phyloP scores from a whole-genome alignment of 2,797 vertebrate species.

The Micropoecilia bifurca region DNA sequence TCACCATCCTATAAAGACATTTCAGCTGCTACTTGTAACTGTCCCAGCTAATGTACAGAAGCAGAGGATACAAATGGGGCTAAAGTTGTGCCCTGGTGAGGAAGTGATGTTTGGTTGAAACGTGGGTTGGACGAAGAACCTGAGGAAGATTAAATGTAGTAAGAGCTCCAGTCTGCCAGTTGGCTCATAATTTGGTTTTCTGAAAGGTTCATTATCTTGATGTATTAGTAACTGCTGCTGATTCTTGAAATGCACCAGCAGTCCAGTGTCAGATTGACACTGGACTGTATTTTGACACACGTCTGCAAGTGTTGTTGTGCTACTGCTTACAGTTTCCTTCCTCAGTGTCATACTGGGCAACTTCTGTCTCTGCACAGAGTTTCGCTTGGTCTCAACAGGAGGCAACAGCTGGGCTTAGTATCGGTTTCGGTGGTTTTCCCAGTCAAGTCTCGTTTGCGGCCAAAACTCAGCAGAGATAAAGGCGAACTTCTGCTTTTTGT shows the following conservation, averaged over 20 bases:
- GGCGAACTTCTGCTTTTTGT: conserved; percentile 58
- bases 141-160: background rate
- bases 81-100: background rate
- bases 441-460: conserved; percentile 10
- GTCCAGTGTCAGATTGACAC: background rate
- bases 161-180: background rate
- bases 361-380: background rate
- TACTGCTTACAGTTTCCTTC: background rate
- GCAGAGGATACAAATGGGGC: background rate
- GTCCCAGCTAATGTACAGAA: background rate
- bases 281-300: background rate
- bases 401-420: background rate
- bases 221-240: background rate
- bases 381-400: background rate
- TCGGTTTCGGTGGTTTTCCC: conserved; percentile 58
- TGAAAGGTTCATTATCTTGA: background rate
- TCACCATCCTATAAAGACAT: background rate
- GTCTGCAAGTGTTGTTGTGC: background rate
- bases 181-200: background rate
- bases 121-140: background rate
- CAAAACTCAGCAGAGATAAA: conserved; percentile 40
- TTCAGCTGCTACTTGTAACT: background rate
- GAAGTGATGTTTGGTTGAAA: background rate
- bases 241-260: background rate
- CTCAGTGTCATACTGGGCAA: background rate